Evolutionary conservation across 2,888 invertebrate genomes (phyloP), one percentile per base, ranked within the genome.

Genomic region (Ptychoptera contaminata): DNA sequence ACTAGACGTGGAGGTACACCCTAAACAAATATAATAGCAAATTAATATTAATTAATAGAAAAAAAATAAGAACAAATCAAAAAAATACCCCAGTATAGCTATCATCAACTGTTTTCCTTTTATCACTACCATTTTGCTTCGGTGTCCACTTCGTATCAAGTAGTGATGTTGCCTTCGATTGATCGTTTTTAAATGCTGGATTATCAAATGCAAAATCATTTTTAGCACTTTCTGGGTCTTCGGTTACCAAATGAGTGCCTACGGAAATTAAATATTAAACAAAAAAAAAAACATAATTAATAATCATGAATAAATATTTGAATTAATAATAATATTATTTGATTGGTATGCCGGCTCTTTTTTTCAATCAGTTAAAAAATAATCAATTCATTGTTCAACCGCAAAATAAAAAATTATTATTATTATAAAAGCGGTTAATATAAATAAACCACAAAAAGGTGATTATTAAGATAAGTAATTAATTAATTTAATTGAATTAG

Each of bases 201-300:
- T 84, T 84, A 63, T 84, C 84, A 62, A 82, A 84, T 1, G 83
- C 83, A 59, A 77, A 84, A 53, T 81, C 79, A 52, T 76, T 77
- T 51, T 78, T 80, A n/a, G 79, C 80, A 44, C 76, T 78, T 57
- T 82, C 82, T 0, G 82, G 79, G 58, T 82, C 82, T 29, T 78
- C 79, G 50, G 79, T 75, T 30, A 82, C 79, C 48, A 82, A 65
- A 55, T 81, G 80, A 57, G 80, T 77, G 52, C 77, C 82, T 82
- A 72, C 43, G 67, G 67, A 44, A 53, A 54, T 52, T 43, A 42
- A 44, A n/a, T n/a, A n/a, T n/a, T n/a, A n/a, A n/a, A n/a, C 50
- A 42, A 39, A 38, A 36, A 37, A 49, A 40, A 44, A 14, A 32
- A 32, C 9, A 7, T 7, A 32, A 32, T 32, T 32, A 32, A 23